phyloP scores from a whole-genome alignment of 1,140 invertebrate genomes.

The Cydia splendana region DNA sequence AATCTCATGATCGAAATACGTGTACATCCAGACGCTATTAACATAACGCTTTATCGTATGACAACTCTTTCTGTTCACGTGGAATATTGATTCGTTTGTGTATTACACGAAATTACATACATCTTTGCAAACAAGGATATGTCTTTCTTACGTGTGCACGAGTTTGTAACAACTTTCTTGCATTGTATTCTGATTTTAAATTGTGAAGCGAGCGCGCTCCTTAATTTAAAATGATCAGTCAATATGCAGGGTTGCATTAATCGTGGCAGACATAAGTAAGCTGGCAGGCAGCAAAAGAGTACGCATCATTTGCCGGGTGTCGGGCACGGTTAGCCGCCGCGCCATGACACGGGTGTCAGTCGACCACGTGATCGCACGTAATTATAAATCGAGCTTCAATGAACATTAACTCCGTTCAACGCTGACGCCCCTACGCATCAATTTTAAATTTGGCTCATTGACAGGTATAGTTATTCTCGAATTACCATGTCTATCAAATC shows the following conservation, averaged over 20 bases:
- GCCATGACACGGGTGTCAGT: conserved; percentile 56
- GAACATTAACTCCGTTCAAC: conserved; percentile 46
- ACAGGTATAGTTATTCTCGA: conserved; percentile 34
- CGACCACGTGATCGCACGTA: conserved; percentile 45
- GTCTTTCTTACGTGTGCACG: conserved; percentile 29
- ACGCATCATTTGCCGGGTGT: conserved; percentile 69
- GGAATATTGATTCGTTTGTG: conserved; percentile 72
- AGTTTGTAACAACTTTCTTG: conserved; percentile 52
- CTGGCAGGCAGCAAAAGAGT: conserved; percentile 52
- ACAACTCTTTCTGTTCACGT: conserved; percentile 70
- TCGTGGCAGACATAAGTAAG: conserved; percentile 66
- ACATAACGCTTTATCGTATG: conserved; percentile 74
- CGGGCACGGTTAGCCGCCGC: conserved; percentile 57
- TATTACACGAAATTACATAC: conserved; percentile 69
- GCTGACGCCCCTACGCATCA: conserved; percentile 44
- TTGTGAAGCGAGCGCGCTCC: not conserved
- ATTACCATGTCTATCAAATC: conserved; percentile 26
- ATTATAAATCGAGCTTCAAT: conserved; percentile 56
- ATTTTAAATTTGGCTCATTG: conserved; percentile 48
- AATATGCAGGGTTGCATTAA: conserved; percentile 55
- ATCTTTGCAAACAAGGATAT: conserved; percentile 57
- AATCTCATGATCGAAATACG: conserved; percentile 66
- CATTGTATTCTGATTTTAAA: conserved; percentile 46
- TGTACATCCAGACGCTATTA: conserved; percentile 64
- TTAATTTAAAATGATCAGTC: conserved; percentile 45